Evolutionary conservation across 2,113 vertebrate species (phyloP), one percentile per base, ranked within the genome.

Genomic region (Oostethus manadensis): DNA sequence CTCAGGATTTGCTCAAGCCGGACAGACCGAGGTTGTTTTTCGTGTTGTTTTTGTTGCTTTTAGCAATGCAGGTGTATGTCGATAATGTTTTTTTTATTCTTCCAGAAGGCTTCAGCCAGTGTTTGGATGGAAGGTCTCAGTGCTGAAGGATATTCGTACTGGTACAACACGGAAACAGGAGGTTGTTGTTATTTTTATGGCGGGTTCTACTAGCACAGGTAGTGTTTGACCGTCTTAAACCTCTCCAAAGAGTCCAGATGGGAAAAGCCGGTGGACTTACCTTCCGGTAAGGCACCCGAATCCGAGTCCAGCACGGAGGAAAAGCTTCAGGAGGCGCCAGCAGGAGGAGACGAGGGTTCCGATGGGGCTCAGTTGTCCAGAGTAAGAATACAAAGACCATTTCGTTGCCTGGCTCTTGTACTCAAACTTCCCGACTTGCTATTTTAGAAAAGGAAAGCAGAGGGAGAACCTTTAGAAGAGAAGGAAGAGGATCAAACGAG

Each of bases 101-200:
- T 59, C 51, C 45, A 90, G 86, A 70, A 46, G 18, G 46, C 71
- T 5, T 71, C 78, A 22, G 69, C 17, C 10, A 50, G 78, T 70
- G 45, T 76, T 17, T 99, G 97, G 97, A 83, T 92, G 62, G 94
- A 96, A 86, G 92, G 92, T 6, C 47, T 91, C 67, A 94, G 90
- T 76, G 91, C 95, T 69, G 94, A 97, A 63, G 97, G 97, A 29
- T 90, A 88, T 56, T 88, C 80, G 1, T 99, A 99, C 77, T 98
- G 96, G 76, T 99, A 96, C 76, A 97, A 97, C 86, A 86, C 88
- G 61, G 81, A 91, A 66, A 98, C 92, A 13, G 93, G 93, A 86
- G 94, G 97, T 15, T 3, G 8, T 1, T 23, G 35, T 10, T 8
- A 26, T 48, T 51, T 42, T 2, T 38, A 22, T 56, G 10, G 3